These are phyloP conservation scores for Haliclona indistincta DNA, from an alignment of 37 sponge, comb jelly and placozoan genomes.

Conservation along the genomic window DNA sequence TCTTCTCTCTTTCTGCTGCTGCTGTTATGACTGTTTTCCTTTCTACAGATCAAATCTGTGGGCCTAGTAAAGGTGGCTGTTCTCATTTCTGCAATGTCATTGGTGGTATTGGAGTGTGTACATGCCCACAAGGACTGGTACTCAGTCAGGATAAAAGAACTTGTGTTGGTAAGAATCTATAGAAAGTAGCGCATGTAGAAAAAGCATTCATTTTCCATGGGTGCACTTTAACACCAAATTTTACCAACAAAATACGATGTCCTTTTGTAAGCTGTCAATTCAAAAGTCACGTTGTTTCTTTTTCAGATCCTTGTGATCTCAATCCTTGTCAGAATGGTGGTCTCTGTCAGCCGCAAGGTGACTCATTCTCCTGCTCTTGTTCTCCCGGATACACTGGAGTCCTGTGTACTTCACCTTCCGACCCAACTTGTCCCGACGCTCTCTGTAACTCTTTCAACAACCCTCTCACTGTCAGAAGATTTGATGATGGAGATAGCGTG, in stretches of 20 bases:
- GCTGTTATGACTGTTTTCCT: too few relatives aligned
- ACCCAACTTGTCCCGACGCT: neutral
- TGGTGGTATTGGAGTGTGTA: neutral
- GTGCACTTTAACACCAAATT: too few relatives aligned
- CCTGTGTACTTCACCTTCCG: neutral
- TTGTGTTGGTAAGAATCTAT: neutral
- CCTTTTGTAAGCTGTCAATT: too few relatives aligned
- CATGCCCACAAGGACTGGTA: neutral
- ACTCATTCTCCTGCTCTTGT: conserved; percentile 5
- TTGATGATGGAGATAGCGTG: too few relatives aligned
- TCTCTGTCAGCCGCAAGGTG: neutral
- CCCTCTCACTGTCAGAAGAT: neutral
- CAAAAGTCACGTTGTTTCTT: neutral
- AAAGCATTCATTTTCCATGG: too few relatives aligned
- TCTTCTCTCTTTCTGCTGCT: too few relatives aligned
- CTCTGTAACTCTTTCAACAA: neutral
- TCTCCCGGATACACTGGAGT: conserved; percentile 16
- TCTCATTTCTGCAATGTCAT: neutral
- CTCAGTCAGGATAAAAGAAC: neutral
- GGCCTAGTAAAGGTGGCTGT: neutral
- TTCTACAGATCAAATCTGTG: too few relatives aligned
- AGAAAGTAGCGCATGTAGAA: too few relatives aligned
- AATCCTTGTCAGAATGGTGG: conserved; percentile 43
- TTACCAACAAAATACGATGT: too few relatives aligned
- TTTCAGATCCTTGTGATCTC: conserved; percentile 9